Percentiles rank a stretch among this genome's conserved stretches.
These are phyloP conservation scores for Novumbra hubbsi DNA, from an alignment of 2,797 vertebrate species.

Conservation along the genomic window DNA sequence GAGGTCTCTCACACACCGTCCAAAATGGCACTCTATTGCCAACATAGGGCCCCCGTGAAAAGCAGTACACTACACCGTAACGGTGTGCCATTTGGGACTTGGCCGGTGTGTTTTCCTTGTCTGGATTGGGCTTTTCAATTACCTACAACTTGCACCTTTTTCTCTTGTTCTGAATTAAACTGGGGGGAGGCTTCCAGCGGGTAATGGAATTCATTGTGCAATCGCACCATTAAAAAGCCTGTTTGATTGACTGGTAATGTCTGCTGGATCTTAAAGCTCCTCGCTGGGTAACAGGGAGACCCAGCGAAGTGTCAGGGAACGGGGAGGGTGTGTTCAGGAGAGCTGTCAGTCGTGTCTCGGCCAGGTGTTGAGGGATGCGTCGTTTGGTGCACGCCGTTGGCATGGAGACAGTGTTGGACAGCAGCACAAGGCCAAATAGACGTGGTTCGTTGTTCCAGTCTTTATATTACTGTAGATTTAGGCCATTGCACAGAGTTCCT, in stretches of 20 bases:
- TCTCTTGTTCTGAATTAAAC: constrained; percentile 44
- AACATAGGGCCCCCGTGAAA: background rate
- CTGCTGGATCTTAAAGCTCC: constrained; percentile 2
- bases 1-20: background rate
- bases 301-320: background rate
- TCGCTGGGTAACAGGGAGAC: background rate
- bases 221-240: constrained; percentile 24
- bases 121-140: constrained; percentile 59
- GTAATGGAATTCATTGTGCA: constrained; percentile 46
- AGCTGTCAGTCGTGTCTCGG: no score
- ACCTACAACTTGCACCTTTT: constrained; percentile 40
- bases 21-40: background rate
- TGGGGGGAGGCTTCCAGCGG: constrained; percentile 41
- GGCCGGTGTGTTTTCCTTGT: constrained; percentile 30
- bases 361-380: background rate
- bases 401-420: background rate
- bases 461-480: background rate
- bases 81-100: constrained; percentile 16
- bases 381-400: background rate
- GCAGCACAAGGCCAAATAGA: background rate
- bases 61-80: background rate
- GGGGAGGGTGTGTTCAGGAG: background rate
- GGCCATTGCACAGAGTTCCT: background rate
- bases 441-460: background rate
- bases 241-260: constrained; percentile 30